These are phyloP conservation scores for Morphnarchus princeps DNA, from an alignment of 2,113 vertebrate genomes.

Conservation along the genomic window DNA sequence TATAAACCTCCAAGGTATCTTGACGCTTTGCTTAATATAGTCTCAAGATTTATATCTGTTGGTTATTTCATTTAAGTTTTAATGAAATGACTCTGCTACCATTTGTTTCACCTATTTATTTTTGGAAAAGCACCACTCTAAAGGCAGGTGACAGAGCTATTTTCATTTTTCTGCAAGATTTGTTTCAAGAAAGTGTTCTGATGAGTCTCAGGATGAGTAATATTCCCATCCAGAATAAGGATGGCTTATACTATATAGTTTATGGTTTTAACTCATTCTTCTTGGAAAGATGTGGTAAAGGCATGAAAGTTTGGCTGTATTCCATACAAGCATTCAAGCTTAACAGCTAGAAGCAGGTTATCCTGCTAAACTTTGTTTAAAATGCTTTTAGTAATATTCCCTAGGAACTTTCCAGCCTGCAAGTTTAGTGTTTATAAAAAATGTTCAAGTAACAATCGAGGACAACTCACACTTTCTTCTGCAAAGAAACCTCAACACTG, in stretches of 20 bases:
- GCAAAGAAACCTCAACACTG: background rate
- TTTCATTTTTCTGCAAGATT: constrained; percentile 35
- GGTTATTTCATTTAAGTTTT: constrained; percentile 12
- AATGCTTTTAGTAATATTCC: background rate
- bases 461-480: background rate
- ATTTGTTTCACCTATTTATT: background rate
- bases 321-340: background rate
- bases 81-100: background rate
- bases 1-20: constrained; percentile 1
- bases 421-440: background rate
- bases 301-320: background rate
- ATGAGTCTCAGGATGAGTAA: background rate
- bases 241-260: background rate
- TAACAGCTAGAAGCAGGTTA: background rate
- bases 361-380: background rate
- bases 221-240: background rate
- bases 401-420: background rate
- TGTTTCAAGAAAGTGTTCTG: background rate
- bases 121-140: background rate
- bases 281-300: background rate
- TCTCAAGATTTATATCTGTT: constrained; percentile 13
- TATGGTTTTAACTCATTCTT: background rate
- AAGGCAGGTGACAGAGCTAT: background rate
- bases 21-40: background rate
- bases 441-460: background rate